Percentiles rank a stretch among this genome's conserved stretches.
phyloP scores from a whole-genome alignment of 2,113 vertebrate species.

The Thalassoma bifasciatum region DNA sequence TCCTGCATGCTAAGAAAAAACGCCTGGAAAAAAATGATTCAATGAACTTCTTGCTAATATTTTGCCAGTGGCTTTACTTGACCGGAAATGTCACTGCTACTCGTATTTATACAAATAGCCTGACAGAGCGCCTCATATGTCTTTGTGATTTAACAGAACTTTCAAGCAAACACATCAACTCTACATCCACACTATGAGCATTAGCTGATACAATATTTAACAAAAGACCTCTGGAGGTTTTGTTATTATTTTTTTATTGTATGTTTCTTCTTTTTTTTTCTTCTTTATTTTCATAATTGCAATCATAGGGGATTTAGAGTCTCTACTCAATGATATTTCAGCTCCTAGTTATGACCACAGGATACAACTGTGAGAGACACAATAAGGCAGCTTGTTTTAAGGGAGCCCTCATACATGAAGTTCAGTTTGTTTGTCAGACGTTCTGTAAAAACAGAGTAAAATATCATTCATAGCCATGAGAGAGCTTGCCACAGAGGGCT shows the following conservation, averaged over 20 bases:
- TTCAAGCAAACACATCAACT: constrained; percentile 9
- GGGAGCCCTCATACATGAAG: neutral
- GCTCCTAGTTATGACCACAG: neutral
- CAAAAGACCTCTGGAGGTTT: constrained; percentile 3
- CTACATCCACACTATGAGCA: neutral
- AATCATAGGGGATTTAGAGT: neutral
- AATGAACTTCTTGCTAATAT: constrained; percentile 10
- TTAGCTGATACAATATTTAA: constrained; percentile 8
- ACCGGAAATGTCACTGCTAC: constrained; percentile 11
- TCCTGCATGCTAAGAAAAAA: constrained; percentile 21
- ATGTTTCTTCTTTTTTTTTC: too few relatives aligned
- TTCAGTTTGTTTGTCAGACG: neutral
- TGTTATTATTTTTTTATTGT: too few relatives aligned
- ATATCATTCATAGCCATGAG: neutral
- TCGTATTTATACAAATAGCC: constrained; percentile 1
- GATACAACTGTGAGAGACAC: neutral
- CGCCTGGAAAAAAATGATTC: constrained; percentile 18
- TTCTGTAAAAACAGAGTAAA: neutral
- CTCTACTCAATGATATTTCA: neutral
- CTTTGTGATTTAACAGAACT: constrained; percentile 24
- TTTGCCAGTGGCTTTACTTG: constrained; percentile 11
- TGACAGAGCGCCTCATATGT: too few relatives aligned
- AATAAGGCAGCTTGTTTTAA: neutral
- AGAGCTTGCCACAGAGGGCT: neutral
- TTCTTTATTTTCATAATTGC: neutral